Conservation (phyloP, 2,797 vertebrate species). For the Rhincodon typus region DNA sequence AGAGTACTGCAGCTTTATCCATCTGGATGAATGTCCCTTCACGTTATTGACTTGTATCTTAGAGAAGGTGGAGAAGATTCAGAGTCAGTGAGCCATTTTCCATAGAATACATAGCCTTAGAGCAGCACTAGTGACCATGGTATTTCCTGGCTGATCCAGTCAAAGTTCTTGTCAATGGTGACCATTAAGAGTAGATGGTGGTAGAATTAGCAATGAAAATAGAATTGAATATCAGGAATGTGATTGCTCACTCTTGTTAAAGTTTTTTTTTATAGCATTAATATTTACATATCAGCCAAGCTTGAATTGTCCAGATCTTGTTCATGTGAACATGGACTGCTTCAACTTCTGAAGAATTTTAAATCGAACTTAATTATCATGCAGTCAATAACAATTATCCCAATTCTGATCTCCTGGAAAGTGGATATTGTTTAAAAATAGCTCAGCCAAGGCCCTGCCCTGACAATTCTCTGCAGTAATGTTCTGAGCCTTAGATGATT, state of each 20-base stretch:
- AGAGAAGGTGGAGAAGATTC: background rate
- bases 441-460: background rate
- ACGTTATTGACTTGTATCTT: background rate
- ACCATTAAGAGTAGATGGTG: background rate
- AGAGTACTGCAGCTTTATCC: background rate
- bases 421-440: background rate
- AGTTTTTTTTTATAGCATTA: background rate
- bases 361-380: background rate
- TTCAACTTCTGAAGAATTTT: background rate
- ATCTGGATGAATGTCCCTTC: background rate
- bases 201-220: background rate
- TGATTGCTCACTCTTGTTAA: background rate
- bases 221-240: background rate
- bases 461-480: background rate
- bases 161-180: background rate
- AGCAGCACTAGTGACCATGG: background rate
- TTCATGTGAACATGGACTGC: background rate
- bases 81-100: background rate
- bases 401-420: background rate
- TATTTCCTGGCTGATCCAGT: background rate
- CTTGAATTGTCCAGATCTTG: background rate
- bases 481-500: background rate
- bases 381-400: background rate
- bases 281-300: background rate
- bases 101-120: background rate